Base-by-base conservation (phyloP, 2,888 invertebrate species). In the Drosophila fungiperda region DNA sequence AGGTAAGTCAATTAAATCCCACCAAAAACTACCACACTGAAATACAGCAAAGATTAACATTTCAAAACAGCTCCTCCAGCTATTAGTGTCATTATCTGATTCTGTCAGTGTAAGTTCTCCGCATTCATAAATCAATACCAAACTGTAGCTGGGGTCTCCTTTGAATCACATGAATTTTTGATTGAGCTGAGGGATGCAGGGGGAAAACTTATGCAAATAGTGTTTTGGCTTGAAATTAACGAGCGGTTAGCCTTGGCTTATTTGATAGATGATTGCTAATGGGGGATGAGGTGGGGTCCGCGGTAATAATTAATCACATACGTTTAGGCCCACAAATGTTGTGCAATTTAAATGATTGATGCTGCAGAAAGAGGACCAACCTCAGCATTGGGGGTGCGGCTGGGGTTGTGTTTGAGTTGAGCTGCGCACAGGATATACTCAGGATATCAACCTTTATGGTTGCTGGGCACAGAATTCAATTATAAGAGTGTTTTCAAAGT, bases 291-390 rank as follows among this genome's bases (percentile, higher is more conserved):
- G 15, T 40, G 23, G 17, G 5, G 2, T 23, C 7, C 0, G 3
- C 26, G 59, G 52, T 62, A 58, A 67, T 62, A 58, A 67, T 87
- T 89, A 87, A 87, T 89, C 73, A 78, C 68, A 45, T 60, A 55
- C 80, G 68, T 73, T 87, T 73, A 59, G 66, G 60, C 50, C 58
- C 42, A 1, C 60, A 76, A 85, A 90, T 78, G 86, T 73, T 77
- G 62, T 65, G 78, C 76, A 80, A 89, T 90, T 90, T 81, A 82
- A 87, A 83, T 86, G 90, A 90, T 90, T 89, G 89, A 86, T 90
- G 72, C 63, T 55, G 53, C 29, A 26, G 5, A 8, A 20, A 45
- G 45, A 0, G 23, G 48, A 48, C 15, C 45, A 50, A 29, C 68
- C 67, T 17, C 36, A 54, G 57, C 65, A 64, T 12, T 20, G 52